phyloP scores from a whole-genome alignment of 2,888 invertebrate species.

The Papilio elwesi region DNA sequence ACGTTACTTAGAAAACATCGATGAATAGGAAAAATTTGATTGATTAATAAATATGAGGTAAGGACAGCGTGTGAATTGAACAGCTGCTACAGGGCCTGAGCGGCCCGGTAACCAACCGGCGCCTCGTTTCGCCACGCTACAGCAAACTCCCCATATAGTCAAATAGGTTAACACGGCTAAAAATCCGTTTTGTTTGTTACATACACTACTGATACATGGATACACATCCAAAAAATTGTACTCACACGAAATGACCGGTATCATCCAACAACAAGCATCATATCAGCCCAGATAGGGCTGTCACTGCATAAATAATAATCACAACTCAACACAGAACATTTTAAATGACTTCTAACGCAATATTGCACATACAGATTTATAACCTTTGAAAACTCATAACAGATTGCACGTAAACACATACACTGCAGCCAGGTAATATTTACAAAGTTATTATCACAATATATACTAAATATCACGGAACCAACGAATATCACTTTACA shows the following conservation, averaged over 20 bases:
- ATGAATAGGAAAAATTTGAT: slow-evolving; percentile 22
- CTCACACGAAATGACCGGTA: slow-evolving; percentile 75
- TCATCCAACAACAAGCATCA: slow-evolving; percentile 80
- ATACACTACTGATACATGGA: slow-evolving; percentile 47
- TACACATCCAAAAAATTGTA: slow-evolving; percentile 54
- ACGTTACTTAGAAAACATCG: slow-evolving; percentile 29
- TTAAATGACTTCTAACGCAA: slow-evolving; percentile 73
- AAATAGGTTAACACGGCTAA: slow-evolving; percentile 73
- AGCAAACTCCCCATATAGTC: slow-evolving; percentile 63
- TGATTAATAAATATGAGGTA: slow-evolving; percentile 37
- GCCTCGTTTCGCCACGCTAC: slow-evolving; percentile 55
- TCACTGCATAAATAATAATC: slow-evolving; percentile 82
- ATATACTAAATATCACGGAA: slow-evolving; percentile 69
- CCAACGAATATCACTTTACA: slow-evolving; percentile 76
- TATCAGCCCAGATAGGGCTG: slow-evolving; percentile 75
- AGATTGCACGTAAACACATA: slow-evolving; percentile 77
- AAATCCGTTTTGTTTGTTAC: slow-evolving; percentile 55
- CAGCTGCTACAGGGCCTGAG: slow-evolving; percentile 53
- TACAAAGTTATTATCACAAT: slow-evolving; percentile 74
- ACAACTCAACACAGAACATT: slow-evolving; percentile 82
- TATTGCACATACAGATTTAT: slow-evolving; percentile 75
- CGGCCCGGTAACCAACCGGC: slow-evolving; percentile 52
- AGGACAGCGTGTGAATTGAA: slow-evolving; percentile 52
- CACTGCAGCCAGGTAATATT: slow-evolving; percentile 68
- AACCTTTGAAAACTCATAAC: slow-evolving; percentile 76